Conservation (phyloP, 1,140 invertebrate genomes). For the Drosophila bifasciata region DNA sequence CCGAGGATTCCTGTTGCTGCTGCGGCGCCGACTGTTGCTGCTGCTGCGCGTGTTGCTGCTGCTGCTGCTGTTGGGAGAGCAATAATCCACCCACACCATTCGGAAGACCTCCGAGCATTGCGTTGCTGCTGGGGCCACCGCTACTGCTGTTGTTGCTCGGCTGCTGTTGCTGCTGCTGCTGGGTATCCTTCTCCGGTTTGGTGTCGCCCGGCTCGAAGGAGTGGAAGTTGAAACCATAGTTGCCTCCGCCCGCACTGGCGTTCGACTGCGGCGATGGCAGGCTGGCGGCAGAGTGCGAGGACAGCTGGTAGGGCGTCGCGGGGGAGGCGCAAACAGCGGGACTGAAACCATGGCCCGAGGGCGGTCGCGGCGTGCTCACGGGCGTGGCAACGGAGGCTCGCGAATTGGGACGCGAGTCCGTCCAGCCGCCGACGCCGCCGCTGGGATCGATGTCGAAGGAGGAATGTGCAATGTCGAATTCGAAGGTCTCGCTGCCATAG, state of each 20-base stretch:
- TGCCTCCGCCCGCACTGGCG: slow-evolving; percentile 83
- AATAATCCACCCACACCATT: slow-evolving; percentile 61
- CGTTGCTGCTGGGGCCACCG: slow-evolving; percentile 29
- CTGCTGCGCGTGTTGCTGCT: slow-evolving; percentile 40
- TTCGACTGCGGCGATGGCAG: slow-evolving; percentile 82
- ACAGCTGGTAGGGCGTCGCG: slow-evolving; percentile 80
- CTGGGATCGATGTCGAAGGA: slow-evolving; percentile 79
- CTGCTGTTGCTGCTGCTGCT: slow-evolving; percentile 64
- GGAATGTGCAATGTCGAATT: slow-evolving; percentile 83
- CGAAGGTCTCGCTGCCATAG: slow-evolving; percentile 71
- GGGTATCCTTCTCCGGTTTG: slow-evolving; percentile 68
- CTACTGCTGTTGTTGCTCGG: slow-evolving; percentile 67
- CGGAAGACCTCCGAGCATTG: slow-evolving; percentile 39
- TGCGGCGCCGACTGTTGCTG: slow-evolving; percentile 41
- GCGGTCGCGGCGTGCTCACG: slow-evolving; percentile 79
- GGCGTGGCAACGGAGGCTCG: slow-evolving; percentile 81
- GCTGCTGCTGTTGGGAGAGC: slow-evolving; percentile 47
- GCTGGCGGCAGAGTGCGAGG: slow-evolving; percentile 78
- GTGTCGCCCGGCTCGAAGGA: slow-evolving; percentile 65
- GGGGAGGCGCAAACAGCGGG: slow-evolving; percentile 82
- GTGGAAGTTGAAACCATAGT: slow-evolving; percentile 72
- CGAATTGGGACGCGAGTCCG: slow-evolving; percentile 81
- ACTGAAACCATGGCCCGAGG: slow-evolving; percentile 82
- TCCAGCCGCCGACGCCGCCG: slow-evolving; percentile 74
- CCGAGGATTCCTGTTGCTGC: slow-evolving; percentile 84